These are phyloP conservation scores for Aethes cnicana DNA, from an alignment of 2,888 invertebrate species.

Conservation along the genomic window DNA sequence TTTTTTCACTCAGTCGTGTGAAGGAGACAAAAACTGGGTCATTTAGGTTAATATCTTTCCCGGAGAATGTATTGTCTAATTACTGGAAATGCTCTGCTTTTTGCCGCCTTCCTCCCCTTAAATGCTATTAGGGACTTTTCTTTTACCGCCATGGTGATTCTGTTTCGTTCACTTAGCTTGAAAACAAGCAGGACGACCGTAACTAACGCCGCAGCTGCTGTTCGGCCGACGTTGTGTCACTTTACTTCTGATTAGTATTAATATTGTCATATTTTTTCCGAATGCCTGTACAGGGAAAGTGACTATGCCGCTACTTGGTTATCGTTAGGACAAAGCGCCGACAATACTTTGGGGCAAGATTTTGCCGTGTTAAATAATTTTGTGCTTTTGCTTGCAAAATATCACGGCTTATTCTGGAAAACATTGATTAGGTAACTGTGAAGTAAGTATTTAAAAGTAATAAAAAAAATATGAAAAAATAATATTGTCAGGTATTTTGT, in stretches of 20 bases:
- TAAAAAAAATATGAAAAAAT: too few species aligned
- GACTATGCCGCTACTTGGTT: conserved; percentile 8
- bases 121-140: conserved; percentile 12
- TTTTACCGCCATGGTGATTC: conserved; percentile 1
- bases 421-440: too few species aligned
- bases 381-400: too few species aligned
- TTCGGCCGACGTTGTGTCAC: conserved; percentile 18
- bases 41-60: conserved; percentile 30
- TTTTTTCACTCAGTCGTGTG: conserved; percentile 29
- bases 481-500: too few species aligned
- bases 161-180: conserved; percentile 8
- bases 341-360: too few species aligned
- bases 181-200: background rate
- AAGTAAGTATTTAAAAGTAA: too few species aligned
- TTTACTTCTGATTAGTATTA: conserved; percentile 31
- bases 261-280: conserved; percentile 23
- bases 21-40: conserved; percentile 27
- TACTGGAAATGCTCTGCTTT: conserved; percentile 30
- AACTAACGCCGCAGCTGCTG: background rate
- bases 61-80: conserved; percentile 32
- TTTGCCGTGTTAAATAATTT: too few species aligned
- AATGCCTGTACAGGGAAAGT: conserved; percentile 15
- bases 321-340: background rate
- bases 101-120: conserved; percentile 11
- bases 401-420: too few species aligned